Percentiles rank a stretch among this genome's conserved stretches.
Evolutionary conservation across 2,888 invertebrate genomes (phyloP).

Genomic region (Acanthococcus lagerstroemiae): DNA sequence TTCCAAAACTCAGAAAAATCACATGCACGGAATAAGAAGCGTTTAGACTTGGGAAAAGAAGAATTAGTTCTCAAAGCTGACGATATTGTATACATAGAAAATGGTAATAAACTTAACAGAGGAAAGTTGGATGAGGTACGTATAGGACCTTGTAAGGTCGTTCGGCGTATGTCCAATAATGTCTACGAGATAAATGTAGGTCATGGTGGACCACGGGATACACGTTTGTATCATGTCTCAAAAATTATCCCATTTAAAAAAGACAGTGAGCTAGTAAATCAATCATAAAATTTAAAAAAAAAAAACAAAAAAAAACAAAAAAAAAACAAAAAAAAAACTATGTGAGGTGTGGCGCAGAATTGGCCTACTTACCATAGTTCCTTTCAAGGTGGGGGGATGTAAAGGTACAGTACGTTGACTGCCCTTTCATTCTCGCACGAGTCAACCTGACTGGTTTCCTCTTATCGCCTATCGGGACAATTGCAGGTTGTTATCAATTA

Average conservation of each 20-base stretch:
- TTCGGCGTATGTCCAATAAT: neutral
- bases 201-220: neutral
- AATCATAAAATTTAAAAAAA: no score
- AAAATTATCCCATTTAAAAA: neutral
- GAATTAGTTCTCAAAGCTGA: neutral
- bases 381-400: no score
- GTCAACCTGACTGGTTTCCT: no score
- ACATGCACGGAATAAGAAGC: neutral
- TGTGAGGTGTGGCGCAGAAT: no score
- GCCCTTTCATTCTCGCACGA: no score
- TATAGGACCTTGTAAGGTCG: neutral
- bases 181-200: neutral
- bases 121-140: neutral
- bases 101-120: neutral
- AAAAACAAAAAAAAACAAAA: no score
- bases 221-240: neutral
- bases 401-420: no score
- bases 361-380: no score
- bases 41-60: neutral
- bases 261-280: no score
- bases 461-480: no score
- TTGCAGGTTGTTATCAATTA: no score
- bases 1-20: neutral
- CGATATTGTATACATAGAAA: neutral
- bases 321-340: no score